phyloP scores from a whole-genome alignment of 2,113 vertebrate genomes.

The Eudyptes chrysolophus region DNA sequence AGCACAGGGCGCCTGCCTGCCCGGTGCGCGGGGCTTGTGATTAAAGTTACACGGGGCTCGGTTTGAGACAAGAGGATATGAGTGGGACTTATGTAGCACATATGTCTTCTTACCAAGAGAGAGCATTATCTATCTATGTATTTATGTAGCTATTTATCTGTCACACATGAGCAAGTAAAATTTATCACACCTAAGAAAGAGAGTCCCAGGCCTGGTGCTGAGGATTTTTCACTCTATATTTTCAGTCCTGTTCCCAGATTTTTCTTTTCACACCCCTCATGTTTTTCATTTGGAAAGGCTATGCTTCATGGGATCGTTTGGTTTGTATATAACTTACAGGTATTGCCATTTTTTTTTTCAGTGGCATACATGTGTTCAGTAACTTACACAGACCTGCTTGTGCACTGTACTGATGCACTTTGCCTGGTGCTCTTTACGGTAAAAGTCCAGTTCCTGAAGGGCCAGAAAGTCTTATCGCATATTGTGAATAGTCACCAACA shows the following conservation, averaged over 20 bases:
- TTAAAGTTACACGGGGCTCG: accelerated
- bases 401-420: neutral
- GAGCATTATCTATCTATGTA: neutral
- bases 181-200: neutral
- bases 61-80: neutral
- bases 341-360: neutral
- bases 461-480: neutral
- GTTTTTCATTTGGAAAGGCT: neutral
- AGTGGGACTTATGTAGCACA: neutral
- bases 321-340: neutral
- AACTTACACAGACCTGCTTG: neutral
- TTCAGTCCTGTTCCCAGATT: neutral
- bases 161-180: neutral
- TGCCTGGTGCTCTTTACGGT: neutral
- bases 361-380: neutral
- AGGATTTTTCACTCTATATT: neutral
- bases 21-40: accelerated
- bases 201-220: neutral
- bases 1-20: neutral
- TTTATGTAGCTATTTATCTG: neutral
- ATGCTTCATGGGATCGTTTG: neutral
- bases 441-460: neutral
- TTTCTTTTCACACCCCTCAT: neutral
- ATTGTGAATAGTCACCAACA: neutral
- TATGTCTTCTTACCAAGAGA: neutral